Evolutionary conservation across 2,113 vertebrate species (phyloP), one percentile per base, ranked within the genome.

Genomic region (Pedionomus torquatus): DNA sequence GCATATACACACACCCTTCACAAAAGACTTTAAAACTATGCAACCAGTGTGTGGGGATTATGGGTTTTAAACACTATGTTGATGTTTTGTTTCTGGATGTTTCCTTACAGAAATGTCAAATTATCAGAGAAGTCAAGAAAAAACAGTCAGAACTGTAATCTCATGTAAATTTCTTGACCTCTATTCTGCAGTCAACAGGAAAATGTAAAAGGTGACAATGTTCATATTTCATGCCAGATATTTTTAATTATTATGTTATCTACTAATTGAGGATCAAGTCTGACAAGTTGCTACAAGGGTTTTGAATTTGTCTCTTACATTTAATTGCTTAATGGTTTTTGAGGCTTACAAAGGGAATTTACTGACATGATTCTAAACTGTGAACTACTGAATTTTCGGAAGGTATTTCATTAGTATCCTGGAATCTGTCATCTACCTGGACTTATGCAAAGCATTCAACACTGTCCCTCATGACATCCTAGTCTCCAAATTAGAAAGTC

Each of bases 1-100:
- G 5, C 13, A 26, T 2, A 6, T 28, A 16, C 6, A 5, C 10
- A 54, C 2, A 13, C 0, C 5, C 31, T 70, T 81, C 60, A 9
- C 4, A 49, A 77, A 72, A 61, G 3, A 16, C 13, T 25, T 8
- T 37, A 91, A 65, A 83, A 28, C 5, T 58, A 8, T 55, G 15
- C 8, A 60, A 65, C 6, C 1, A 52, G 10, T 26, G n/a, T 44
- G 15, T 17, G 8, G 6, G 6, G 4, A 44, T 37, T 11, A 28
- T 46, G 7, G 4, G 2, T 1, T 21, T 51, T 70, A 87, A 75
- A 74, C 0, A 7, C 4, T 49, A 33, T 43, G 1, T 43, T 57
- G 18, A 13, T 16, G 2, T 14, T 52, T 83, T 90, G 4, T 46
- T 86, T 55, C 24, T 60, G 18, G 8, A 30, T 66, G 5, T 35